These are phyloP conservation scores for Paracanthobrama guichenoti DNA, from an alignment of 2,113 vertebrate genomes.

Conservation along the genomic window DNA sequence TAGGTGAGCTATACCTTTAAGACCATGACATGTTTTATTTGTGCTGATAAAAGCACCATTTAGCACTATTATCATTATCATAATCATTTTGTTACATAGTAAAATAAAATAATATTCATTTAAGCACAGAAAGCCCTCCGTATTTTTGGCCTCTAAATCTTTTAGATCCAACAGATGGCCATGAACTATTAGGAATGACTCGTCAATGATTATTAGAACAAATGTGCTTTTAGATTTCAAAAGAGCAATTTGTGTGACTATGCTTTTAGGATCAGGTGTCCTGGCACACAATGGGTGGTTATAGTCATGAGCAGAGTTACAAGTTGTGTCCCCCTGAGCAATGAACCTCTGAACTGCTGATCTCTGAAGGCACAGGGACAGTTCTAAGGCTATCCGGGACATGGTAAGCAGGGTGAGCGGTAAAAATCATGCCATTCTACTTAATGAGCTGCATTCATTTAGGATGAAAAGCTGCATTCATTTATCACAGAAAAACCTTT, in stretches of 20 bases:
- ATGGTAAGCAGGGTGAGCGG: neutral
- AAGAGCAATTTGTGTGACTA: conserved; percentile 45
- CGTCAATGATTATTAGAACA: conserved; percentile 37
- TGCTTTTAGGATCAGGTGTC: conserved; percentile 55
- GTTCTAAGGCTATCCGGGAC: conserved; percentile 39
- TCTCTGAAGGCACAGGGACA: neutral
- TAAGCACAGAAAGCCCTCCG: neutral
- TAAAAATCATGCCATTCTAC: conserved; percentile 31
- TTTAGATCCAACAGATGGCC: conserved; percentile 58
- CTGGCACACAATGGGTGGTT: conserved; percentile 35
- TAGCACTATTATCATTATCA: neutral
- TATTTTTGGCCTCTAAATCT: conserved; percentile 20
- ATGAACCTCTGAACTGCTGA: conserved; percentile 27
- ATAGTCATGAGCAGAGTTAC: conserved; percentile 11
- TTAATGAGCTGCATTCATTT: conserved; percentile 62
- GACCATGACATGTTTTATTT: neutral
- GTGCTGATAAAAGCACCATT: neutral
- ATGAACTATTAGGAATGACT: conserved; percentile 49
- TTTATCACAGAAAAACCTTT: conserved; percentile 31
- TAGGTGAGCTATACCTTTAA: neutral
- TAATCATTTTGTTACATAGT: neutral
- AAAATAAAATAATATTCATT: neutral
- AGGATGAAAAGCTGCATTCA: conserved; percentile 55
- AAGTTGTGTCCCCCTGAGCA: conserved; percentile 5
- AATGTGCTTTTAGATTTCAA: conserved; percentile 54